A percentile compares a stretch with the other conserved stretches of the same genome.
Evolutionary conservation across 2,888 invertebrate species (phyloP).

Genomic region (Smittia aterrima): DNA sequence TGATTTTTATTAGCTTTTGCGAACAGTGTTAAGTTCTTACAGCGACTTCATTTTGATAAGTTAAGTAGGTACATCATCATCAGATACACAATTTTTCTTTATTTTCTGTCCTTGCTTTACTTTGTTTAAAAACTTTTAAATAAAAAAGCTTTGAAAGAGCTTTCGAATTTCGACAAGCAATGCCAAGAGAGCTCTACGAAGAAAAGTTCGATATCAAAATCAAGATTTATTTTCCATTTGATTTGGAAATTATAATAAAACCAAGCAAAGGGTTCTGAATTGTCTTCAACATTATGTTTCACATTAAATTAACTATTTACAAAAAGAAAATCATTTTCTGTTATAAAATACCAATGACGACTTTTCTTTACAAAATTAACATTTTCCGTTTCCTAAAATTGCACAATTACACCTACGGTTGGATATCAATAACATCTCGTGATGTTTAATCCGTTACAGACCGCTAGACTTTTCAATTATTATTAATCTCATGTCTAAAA

Average conservation of each 20-base stretch:
- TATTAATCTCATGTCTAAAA: background rate
- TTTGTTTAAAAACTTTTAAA: background rate
- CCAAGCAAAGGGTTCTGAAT: too few relatives aligned
- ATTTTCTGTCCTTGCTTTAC: background rate
- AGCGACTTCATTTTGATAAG: background rate
- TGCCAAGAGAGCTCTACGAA: too few relatives aligned
- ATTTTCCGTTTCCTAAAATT: slow-evolving; percentile 29
- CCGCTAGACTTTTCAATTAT: background rate
- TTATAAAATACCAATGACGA: slow-evolving; percentile 11
- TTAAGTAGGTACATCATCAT: background rate
- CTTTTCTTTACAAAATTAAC: slow-evolving; percentile 6
- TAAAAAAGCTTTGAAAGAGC: too few relatives aligned
- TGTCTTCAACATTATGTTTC: too few relatives aligned
- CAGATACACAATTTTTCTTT: background rate
- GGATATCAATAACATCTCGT: background rate
- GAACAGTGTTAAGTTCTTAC: background rate
- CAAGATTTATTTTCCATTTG: too few relatives aligned
- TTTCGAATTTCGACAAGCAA: too few relatives aligned
- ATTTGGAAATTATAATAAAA: too few relatives aligned
- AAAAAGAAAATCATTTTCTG: background rate
- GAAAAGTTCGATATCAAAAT: too few relatives aligned
- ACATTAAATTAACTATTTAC: slow-evolving; percentile 6
- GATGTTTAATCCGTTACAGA: background rate
- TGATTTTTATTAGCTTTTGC: background rate
- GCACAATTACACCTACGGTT: slow-evolving; percentile 29